These are phyloP conservation scores for Oenanthe melanoleuca DNA, from an alignment of 2,113 vertebrate genomes.

Conservation along the genomic window DNA sequence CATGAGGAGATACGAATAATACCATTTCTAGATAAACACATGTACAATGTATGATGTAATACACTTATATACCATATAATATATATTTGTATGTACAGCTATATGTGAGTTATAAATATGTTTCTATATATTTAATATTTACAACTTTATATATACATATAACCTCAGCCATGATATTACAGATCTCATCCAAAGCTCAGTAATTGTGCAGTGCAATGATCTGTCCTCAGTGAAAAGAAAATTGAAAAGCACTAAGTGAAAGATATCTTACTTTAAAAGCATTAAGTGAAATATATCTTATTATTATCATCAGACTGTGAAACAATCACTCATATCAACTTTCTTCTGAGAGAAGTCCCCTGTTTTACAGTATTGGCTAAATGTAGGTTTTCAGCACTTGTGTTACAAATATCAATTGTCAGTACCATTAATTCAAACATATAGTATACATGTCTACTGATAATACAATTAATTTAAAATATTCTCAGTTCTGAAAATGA, in stretches of 20 bases:
- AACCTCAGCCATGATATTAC: not conserved
- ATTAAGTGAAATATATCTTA: not conserved
- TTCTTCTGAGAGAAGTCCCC: not conserved
- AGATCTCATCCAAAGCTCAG: not conserved
- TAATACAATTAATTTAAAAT: not conserved
- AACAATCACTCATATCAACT: not conserved
- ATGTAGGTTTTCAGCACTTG: not conserved
- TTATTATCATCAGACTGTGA: not conserved
- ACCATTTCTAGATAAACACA: not conserved
- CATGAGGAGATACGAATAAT: not conserved
- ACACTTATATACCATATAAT: not conserved
- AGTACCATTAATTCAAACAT: not conserved
- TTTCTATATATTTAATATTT: not conserved
- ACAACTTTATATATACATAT: not conserved
- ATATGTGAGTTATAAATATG: not conserved
- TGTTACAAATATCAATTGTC: not conserved
- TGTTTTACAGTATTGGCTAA: not conserved
- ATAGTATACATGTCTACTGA: not conserved
- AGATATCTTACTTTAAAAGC: not conserved
- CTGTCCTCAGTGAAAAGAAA: not conserved
- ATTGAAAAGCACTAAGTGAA: not conserved
- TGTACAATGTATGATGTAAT: not conserved
- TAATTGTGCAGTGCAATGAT: not conserved
- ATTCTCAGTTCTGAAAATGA: not conserved
- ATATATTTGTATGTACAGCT: not conserved